phyloP scores from a whole-genome alignment of 2,797 vertebrate genomes.

The Cyclura pinguis region DNA sequence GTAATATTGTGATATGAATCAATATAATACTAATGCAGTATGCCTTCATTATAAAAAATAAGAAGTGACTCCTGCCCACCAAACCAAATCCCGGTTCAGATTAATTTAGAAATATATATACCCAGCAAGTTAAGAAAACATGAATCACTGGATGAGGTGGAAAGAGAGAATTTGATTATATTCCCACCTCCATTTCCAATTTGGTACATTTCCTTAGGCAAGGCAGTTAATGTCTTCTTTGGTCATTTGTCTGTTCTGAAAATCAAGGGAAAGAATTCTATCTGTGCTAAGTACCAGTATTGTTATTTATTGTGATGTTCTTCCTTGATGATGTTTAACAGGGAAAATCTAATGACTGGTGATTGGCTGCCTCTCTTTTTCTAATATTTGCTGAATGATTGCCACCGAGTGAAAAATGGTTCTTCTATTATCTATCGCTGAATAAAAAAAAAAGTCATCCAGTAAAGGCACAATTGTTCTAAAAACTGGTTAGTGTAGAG shows the following conservation, averaged over 20 bases:
- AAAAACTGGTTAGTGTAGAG: neutral
- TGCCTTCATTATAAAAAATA: conserved; percentile 29
- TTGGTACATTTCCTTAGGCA: conserved; percentile 33
- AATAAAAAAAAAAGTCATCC: neutral
- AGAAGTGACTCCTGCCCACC: conserved; percentile 42
- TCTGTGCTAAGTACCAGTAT: conserved; percentile 27
- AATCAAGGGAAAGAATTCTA: conserved; percentile 19
- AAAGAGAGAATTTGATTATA: conserved; percentile 38
- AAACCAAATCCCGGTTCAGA: conserved; percentile 23
- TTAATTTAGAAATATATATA: conserved; percentile 20
- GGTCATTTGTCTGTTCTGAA: conserved; percentile 6
- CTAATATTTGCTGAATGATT: conserved; percentile 50
- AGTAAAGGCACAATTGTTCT: conserved; percentile 35
- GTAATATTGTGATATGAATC: conserved; percentile 30
- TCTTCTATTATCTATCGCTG: neutral
- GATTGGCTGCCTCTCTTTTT: conserved; percentile 23
- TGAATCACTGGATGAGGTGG: neutral
- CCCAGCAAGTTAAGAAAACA: conserved; percentile 25
- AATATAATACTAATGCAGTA: conserved; percentile 11
- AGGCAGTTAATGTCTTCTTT: neutral
- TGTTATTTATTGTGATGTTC: conserved; percentile 46
- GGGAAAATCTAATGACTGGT: conserved; percentile 10
- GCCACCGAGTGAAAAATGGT: conserved; percentile 47
- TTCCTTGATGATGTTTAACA: conserved; percentile 28
- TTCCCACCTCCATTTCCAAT: conserved; percentile 20